Evolutionary conservation across 2,888 invertebrate genomes (phyloP).

Genomic region (Alsophila aescularia): DNA sequence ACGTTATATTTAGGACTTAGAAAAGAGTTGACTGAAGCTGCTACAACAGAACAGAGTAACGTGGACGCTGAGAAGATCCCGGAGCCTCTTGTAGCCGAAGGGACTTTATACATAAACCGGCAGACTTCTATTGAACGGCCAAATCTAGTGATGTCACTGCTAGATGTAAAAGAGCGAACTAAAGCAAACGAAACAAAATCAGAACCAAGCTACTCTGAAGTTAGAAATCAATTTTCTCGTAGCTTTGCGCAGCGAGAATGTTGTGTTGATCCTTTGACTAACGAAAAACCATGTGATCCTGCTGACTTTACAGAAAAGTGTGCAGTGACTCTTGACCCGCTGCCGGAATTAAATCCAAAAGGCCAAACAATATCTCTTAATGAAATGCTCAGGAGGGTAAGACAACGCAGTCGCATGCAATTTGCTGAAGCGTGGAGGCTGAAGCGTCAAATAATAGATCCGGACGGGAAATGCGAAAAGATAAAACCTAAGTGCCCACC

Average conservation of each 20-base stretch:
- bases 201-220: no score
- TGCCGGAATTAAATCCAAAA: neutral
- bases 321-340: neutral
- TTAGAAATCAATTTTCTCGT: neutral
- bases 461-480: conserved; percentile 38
- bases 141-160: no score
- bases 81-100: no score
- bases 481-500: conserved; percentile 42
- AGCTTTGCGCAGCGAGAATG: neutral
- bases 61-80: no score
- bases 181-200: no score
- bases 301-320: neutral
- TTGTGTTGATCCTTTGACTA: neutral
- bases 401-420: conserved; percentile 46
- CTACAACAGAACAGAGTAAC: no score
- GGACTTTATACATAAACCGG: no score
- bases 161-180: no score
- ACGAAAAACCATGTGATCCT: no score
- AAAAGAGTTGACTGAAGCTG: no score
- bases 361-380: conserved; percentile 45
- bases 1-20: neutral
- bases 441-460: no score
- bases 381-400: conserved; percentile 55
- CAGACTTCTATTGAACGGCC: no score
- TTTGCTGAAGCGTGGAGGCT: conserved; percentile 9